Conservation (phyloP, 1,140 invertebrate genomes). For the Dendroctonus valens region DNA sequence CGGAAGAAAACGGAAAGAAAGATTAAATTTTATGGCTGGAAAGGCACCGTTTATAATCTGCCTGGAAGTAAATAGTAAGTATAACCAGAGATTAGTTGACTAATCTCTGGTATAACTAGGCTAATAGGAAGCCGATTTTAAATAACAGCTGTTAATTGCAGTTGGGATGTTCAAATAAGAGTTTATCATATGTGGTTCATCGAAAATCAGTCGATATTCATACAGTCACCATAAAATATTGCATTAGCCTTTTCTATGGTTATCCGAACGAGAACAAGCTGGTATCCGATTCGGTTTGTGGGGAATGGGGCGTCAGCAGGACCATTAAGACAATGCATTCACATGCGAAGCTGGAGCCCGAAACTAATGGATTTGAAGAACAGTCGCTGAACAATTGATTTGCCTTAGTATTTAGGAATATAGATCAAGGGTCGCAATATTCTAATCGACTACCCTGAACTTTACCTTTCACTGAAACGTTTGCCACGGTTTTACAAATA, state of each 20-base stretch:
- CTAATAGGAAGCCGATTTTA: too few species aligned
- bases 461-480: too few species aligned
- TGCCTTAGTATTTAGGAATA: slow-evolving; percentile 10
- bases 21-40: slow-evolving; percentile 1
- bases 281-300: slow-evolving; percentile 19
- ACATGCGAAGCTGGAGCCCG: slow-evolving; percentile 10
- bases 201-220: too few species aligned
- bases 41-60: neutral
- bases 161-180: too few species aligned
- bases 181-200: too few species aligned
- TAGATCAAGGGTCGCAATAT: slow-evolving; percentile 10
- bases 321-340: slow-evolving; percentile 29
- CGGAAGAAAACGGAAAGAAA: slow-evolving; percentile 4
- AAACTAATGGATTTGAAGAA: slow-evolving; percentile 27
- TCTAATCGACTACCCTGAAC: neutral
- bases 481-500: too few species aligned
- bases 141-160: too few species aligned
- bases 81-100: too few species aligned
- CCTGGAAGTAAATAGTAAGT: too few species aligned
- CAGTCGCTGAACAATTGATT: slow-evolving; percentile 13
- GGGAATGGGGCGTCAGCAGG: slow-evolving; percentile 23
- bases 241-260: slow-evolving; percentile 22
- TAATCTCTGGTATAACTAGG: too few species aligned
- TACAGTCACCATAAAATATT: slow-evolving; percentile 13
- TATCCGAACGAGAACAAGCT: slow-evolving; percentile 18